A percentile compares a stretch with the other conserved stretches of the same genome.
Evolutionary conservation across 2,888 invertebrate genomes (phyloP).

Genomic region (Autographa gamma): DNA sequence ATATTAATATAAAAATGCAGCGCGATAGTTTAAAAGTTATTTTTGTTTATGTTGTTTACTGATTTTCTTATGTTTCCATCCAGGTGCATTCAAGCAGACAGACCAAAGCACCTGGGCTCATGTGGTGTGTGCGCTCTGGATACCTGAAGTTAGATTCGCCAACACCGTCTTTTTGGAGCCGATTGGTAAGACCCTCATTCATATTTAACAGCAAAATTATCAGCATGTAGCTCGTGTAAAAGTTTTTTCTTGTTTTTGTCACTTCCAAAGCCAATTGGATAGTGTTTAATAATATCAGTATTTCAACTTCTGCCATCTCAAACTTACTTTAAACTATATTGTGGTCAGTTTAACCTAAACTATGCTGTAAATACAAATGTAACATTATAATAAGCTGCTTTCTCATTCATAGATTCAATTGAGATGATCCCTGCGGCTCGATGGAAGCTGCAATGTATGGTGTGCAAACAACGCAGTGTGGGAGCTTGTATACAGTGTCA

Average conservation of each 20-base stretch:
- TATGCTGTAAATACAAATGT: too few relatives aligned
- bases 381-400: too few relatives aligned
- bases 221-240: too few relatives aligned
- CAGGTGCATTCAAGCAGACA: slow-evolving; percentile 98
- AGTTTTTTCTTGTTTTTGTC: too few relatives aligned
- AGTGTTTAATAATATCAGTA: too few relatives aligned
- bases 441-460: slow-evolving; percentile 98
- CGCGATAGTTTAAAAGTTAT: too few relatives aligned
- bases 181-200: slow-evolving; percentile 89
- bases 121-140: slow-evolving; percentile 99
- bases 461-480: slow-evolving; percentile 97
- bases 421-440: slow-evolving; percentile 98
- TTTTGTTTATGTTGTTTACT: not conserved
- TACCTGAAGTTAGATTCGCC: slow-evolving; percentile 99
- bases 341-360: not conserved
- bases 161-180: slow-evolving; percentile 99
- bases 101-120: slow-evolving; percentile 99
- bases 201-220: not conserved
- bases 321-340: not conserved
- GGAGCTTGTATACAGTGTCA: slow-evolving; percentile 99
- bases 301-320: too few relatives aligned
- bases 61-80: slow-evolving; percentile 22
- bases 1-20: too few relatives aligned
- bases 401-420: slow-evolving; percentile 92
- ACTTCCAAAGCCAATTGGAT: too few relatives aligned